Evolutionary conservation across 2,113 vertebrate genomes (phyloP).

Genomic region (Spermophilus dauricus): DNA sequence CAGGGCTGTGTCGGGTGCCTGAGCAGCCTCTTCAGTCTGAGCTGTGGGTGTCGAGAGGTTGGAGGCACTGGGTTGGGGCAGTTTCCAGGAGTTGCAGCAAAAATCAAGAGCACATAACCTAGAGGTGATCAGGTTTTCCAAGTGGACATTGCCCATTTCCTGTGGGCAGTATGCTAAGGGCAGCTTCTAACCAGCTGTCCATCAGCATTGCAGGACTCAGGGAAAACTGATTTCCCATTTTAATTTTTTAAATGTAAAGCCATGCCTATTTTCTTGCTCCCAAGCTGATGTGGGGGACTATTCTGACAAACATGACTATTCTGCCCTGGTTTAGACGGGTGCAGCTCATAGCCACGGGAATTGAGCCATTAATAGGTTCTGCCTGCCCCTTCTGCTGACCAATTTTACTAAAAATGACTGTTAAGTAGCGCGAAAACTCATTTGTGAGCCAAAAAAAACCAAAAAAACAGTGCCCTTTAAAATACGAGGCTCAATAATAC

Average conservation of each 20-base stretch:
- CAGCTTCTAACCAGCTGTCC: background rate
- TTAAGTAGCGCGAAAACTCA: background rate
- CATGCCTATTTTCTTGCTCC: constrained; percentile 50
- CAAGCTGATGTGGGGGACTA: background rate
- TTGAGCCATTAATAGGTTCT: constrained; percentile 41
- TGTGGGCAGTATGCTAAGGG: no score
- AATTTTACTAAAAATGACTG: constrained; percentile 47
- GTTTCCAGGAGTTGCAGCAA: background rate
- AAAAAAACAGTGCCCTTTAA: background rate
- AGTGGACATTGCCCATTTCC: fast-evolving
- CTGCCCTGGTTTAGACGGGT: constrained; percentile 6
- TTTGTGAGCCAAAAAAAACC: background rate
- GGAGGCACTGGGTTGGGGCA: background rate
- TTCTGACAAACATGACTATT: background rate
- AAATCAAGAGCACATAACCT: background rate
- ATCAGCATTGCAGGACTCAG: background rate
- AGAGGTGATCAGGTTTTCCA: no score
- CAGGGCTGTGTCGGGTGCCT: constrained; percentile 7
- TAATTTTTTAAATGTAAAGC: constrained; percentile 55
- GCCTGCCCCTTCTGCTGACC: background rate
- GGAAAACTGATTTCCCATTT: constrained; percentile 60
- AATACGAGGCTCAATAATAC: constrained; percentile 10
- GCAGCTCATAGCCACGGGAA: background rate
- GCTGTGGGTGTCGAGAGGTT: background rate
- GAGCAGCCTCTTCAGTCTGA: background rate